Percentiles rank a stretch among this genome's conserved stretches.
Evolutionary conservation across 2,888 invertebrate species (phyloP).

Genomic region (Endomychus coccineus): DNA sequence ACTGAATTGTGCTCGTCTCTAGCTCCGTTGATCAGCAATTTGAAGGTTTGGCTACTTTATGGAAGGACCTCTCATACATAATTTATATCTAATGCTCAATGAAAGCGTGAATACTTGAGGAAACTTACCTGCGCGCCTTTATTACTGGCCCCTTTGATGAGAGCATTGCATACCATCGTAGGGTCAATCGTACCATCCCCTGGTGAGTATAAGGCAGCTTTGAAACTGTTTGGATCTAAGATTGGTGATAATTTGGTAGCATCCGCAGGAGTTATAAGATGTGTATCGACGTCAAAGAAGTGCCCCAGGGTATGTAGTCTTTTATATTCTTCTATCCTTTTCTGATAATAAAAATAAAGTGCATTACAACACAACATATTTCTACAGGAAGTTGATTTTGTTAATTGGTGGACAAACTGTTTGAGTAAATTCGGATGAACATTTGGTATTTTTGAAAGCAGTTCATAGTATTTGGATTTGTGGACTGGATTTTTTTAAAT

Average conservation of each 20-base stretch:
- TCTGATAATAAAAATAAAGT: conserved; percentile 40
- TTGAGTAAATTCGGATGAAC: no score
- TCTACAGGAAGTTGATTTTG: no score
- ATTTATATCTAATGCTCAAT: no score
- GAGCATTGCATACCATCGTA: conserved; percentile 66
- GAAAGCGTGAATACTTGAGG: conserved; percentile 2
- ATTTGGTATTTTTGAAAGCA: no score
- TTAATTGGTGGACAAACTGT: no score
- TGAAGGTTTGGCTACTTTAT: no score
- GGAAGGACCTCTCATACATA: no score
- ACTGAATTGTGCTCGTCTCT: no score
- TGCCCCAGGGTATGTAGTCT: conserved; percentile 70
- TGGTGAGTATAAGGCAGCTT: conserved; percentile 69
- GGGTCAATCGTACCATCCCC: conserved; percentile 81
- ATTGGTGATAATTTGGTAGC: conserved; percentile 71
- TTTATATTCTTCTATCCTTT: conserved; percentile 74
- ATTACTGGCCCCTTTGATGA: conserved; percentile 60
- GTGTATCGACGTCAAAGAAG: conserved; percentile 67
- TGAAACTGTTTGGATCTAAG: conserved; percentile 63
- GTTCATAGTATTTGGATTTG: no score
- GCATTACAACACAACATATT: not conserved
- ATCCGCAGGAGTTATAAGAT: conserved; percentile 62
- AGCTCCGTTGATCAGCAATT: no score
- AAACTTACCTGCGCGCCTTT: conserved; percentile 62
- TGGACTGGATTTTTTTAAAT: no score